phyloP scores from a whole-genome alignment of 1,140 invertebrate genomes.

The Musca domestica region DNA sequence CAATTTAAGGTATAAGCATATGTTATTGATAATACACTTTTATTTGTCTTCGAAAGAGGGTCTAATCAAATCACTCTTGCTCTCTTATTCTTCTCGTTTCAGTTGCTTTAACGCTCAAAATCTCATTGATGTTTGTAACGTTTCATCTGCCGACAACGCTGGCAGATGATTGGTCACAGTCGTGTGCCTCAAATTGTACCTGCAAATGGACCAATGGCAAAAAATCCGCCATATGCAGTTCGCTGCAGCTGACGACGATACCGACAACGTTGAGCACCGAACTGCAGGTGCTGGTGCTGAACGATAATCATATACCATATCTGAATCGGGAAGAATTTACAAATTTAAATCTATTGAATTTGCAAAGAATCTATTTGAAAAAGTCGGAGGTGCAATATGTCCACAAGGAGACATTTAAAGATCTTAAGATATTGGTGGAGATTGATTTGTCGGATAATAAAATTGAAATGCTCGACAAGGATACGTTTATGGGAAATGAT shows the following conservation, averaged over 20 bases:
- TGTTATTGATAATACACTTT: neutral
- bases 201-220: slow-evolving; percentile 90
- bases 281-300: slow-evolving; percentile 82
- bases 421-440: slow-evolving; percentile 83
- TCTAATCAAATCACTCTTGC: neutral
- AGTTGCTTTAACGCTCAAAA: slow-evolving; percentile 23
- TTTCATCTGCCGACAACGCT: slow-evolving; percentile 53
- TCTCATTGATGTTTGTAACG: slow-evolving; percentile 10
- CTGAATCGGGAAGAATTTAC: slow-evolving; percentile 79
- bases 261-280: slow-evolving; percentile 74
- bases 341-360: slow-evolving; percentile 73
- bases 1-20: no score
- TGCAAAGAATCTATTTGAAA: slow-evolving; percentile 78
- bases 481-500: slow-evolving; percentile 75
- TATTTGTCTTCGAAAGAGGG: neutral
- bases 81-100: neutral
- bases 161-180: slow-evolving; percentile 74
- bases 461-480: slow-evolving; percentile 64
- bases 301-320: slow-evolving; percentile 73
- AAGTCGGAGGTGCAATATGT: slow-evolving; percentile 72
- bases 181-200: slow-evolving; percentile 72
- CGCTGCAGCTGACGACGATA: slow-evolving; percentile 71
- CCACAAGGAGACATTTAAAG: slow-evolving; percentile 78
- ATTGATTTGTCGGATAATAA: slow-evolving; percentile 78
- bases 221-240: slow-evolving; percentile 78